Conservation (phyloP, 2,113 vertebrate genomes). For the Haemorhous mexicanus region DNA sequence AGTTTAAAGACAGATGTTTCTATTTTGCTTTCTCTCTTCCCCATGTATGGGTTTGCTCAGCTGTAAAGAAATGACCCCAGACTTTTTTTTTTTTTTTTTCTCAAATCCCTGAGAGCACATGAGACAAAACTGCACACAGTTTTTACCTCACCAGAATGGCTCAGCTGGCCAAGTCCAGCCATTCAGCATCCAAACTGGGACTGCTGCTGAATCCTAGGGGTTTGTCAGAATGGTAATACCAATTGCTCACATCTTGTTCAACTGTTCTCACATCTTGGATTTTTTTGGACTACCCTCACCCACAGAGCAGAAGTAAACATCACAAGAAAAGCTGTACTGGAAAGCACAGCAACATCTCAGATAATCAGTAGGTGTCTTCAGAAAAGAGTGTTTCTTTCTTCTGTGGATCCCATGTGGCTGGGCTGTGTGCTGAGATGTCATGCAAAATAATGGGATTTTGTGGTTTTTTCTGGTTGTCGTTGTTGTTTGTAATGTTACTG, state of each 20-base stretch:
- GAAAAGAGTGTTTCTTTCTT: background rate
- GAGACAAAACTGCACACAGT: background rate
- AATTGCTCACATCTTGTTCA: background rate
- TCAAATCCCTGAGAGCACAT: background rate
- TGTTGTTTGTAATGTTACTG: background rate
- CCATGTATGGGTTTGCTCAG: background rate
- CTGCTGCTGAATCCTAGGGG: background rate
- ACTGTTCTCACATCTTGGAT: background rate
- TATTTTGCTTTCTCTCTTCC: background rate
- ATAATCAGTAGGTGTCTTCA: background rate
- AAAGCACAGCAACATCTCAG: background rate
- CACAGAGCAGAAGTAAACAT: background rate
- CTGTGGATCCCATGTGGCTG: background rate
- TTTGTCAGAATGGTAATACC: background rate
- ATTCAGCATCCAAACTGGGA: background rate
- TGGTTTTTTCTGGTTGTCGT: background rate
- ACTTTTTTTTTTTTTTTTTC: background rate
- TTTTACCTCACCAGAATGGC: background rate
- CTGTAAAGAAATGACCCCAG: background rate
- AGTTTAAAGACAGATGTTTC: background rate
- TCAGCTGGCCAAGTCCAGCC: background rate
- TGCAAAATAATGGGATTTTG: background rate
- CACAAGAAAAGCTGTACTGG: background rate
- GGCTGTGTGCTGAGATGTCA: background rate
- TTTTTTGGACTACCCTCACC: background rate